A percentile compares a stretch with the other conserved stretches of the same genome.
These are phyloP conservation scores for Phainopepla nitens DNA, from an alignment of 2,113 vertebrate species.

Conservation along the genomic window DNA sequence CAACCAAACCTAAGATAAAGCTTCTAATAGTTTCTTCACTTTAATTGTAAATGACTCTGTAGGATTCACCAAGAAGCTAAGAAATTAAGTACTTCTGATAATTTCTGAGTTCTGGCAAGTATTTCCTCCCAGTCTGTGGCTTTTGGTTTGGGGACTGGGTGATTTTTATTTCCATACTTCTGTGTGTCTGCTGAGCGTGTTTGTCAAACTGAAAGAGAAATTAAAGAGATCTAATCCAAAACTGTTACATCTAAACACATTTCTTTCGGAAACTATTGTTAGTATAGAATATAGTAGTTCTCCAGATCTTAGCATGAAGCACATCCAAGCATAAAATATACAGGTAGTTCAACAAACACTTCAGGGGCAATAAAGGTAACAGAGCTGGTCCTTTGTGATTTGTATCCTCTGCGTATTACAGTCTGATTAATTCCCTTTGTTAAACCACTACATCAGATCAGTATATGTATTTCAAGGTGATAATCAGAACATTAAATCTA, in stretches of 20 bases:
- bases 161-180: neutral
- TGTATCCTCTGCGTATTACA: neutral
- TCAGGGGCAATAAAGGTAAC: neutral
- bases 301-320: neutral
- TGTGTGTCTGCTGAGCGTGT: neutral
- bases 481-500: neutral
- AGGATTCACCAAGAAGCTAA: neutral
- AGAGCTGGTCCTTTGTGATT: neutral
- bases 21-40: neutral
- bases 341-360: neutral
- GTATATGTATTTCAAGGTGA: neutral
- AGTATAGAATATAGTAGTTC: neutral
- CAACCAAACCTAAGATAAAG: neutral
- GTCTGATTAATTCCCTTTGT: neutral
- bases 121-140: neutral
- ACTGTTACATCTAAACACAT: neutral
- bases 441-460: neutral
- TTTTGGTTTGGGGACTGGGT: neutral
- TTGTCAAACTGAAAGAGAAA: neutral
- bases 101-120: neutral
- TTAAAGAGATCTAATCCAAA: neutral
- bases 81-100: neutral
- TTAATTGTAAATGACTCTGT: neutral
- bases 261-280: neutral
- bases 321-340: neutral